These are phyloP conservation scores for Psittacula echo DNA, from an alignment of 2,797 vertebrate species.

Conservation along the genomic window DNA sequence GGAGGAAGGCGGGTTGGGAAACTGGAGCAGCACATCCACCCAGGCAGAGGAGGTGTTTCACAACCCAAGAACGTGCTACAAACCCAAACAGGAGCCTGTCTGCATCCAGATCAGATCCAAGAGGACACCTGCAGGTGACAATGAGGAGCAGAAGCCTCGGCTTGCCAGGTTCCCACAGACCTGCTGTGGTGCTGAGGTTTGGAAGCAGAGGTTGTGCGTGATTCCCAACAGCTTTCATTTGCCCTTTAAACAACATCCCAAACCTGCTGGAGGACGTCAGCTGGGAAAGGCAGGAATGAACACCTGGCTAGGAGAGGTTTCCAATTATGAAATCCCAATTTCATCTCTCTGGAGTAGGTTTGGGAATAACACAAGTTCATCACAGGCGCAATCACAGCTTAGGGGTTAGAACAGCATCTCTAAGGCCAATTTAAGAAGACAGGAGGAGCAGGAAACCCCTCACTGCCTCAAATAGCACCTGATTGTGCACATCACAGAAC, in stretches of 20 bases:
- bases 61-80: not conserved
- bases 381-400: not conserved
- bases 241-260: not conserved
- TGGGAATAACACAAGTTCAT: not conserved
- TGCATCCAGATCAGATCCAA: not conserved
- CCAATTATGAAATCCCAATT: not conserved
- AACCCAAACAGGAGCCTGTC: not conserved
- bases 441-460: not conserved
- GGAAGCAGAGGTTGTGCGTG: not conserved
- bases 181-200: not conserved
- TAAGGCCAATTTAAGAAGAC: rapidly evolving
- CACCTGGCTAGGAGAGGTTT: rapidly evolving
- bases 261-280: not conserved
- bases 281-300: not conserved
- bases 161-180: not conserved
- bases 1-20: not conserved
- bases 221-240: not conserved
- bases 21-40: not conserved
- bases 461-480: not conserved
- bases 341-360: not conserved
- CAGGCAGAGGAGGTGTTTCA: not conserved
- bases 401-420: not conserved
- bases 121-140: not conserved
- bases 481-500: not conserved
- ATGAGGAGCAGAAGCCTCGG: rapidly evolving